Percentiles rank a stretch among this genome's conserved stretches.
phyloP scores from a whole-genome alignment of 2,888 invertebrate genomes.

The Diplolepis rosae region DNA sequence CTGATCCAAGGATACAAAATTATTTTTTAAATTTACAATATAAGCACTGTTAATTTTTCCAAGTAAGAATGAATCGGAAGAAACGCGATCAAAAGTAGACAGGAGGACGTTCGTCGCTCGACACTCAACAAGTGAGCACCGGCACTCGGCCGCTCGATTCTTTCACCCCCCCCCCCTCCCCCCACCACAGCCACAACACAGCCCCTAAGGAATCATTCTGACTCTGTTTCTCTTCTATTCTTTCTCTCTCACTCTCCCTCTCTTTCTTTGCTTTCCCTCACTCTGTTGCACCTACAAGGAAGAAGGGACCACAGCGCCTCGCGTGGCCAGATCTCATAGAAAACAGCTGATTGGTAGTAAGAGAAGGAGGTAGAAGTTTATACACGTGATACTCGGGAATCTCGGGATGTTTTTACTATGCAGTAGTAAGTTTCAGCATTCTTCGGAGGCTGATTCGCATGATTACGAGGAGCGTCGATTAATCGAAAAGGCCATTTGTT shows the following conservation, averaged over 20 bases:
- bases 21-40: neutral
- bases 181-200: neutral
- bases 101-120: slow-evolving; percentile 64
- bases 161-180: slow-evolving; percentile 42
- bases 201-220: neutral
- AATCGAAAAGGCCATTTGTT: slow-evolving; percentile 12
- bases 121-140: slow-evolving; percentile 72
- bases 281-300: slow-evolving; percentile 19
- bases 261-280: slow-evolving; percentile 32
- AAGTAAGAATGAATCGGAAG: slow-evolving; percentile 27
- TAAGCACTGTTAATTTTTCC: slow-evolving; percentile 31
- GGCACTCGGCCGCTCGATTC: slow-evolving; percentile 56
- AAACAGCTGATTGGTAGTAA: slow-evolving; percentile 47
- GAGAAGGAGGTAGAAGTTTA: neutral
- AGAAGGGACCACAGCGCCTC: slow-evolving; percentile 32
- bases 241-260: slow-evolving; percentile 37
- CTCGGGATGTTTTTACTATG: slow-evolving; percentile 3
- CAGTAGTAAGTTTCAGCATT: neutral
- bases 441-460: neutral
- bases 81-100: slow-evolving; percentile 34
- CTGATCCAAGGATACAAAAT: neutral
- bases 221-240: slow-evolving; percentile 30
- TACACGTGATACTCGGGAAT: slow-evolving; percentile 6
- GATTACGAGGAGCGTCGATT: slow-evolving; percentile 5
- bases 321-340: slow-evolving; percentile 29